Percentiles rank a stretch among this genome's conserved stretches.
These are phyloP conservation scores for Melanotaenia parkinsoni DNA, from an alignment of 2,797 vertebrate species.

Conservation along the genomic window DNA sequence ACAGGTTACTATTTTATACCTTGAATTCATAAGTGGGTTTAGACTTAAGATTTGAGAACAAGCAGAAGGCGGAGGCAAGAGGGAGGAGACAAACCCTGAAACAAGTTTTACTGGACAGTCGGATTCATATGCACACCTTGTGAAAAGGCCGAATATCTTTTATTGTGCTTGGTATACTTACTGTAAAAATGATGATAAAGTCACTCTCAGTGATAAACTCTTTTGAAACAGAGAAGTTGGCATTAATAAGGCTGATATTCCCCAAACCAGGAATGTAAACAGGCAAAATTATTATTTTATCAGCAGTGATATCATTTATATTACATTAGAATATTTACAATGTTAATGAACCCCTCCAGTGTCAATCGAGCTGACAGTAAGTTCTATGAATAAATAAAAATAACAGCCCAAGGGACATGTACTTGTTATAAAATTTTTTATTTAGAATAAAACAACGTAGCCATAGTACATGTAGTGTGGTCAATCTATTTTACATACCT, in stretches of 20 bases:
- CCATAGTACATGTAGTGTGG: constrained; percentile 88
- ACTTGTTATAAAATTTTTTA: constrained; percentile 86
- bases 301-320: background rate
- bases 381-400: background rate
- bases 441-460: constrained; percentile 89
- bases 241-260: constrained; percentile 36
- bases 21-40: constrained; percentile 6
- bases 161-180: constrained; percentile 40
- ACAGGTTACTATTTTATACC: constrained; percentile 38
- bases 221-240: constrained; percentile 38
- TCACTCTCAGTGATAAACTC: constrained; percentile 46
- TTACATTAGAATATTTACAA: constrained; percentile 14
- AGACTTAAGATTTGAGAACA: constrained; percentile 41
- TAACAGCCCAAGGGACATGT: background rate
- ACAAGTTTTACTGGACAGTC: background rate
- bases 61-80: constrained; percentile 4
- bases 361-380: background rate
- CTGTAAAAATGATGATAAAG: constrained; percentile 42
- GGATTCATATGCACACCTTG: background rate
- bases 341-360: background rate
- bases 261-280: constrained; percentile 22
- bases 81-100: constrained; percentile 11
- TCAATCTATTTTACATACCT: constrained; percentile 86
- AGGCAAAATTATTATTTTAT: constrained; percentile 2
- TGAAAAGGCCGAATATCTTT: constrained; percentile 51